phyloP scores from a whole-genome alignment of 53 echinoderm and acorn worm genomes.

The Holothuria scabra region DNA sequence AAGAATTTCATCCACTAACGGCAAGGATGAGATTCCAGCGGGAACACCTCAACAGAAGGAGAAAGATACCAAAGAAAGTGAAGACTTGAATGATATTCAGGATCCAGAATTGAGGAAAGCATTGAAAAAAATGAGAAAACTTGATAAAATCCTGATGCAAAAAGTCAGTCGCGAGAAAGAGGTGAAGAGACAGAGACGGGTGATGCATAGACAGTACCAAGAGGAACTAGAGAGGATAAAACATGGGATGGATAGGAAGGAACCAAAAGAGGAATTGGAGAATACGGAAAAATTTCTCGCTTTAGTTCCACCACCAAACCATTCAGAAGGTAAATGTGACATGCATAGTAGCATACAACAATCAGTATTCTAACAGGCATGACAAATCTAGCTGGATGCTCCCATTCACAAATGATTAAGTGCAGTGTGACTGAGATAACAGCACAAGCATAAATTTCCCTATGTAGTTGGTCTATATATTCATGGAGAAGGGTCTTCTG shows the following conservation, averaged over 20 bases:
- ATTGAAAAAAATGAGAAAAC: conserved; percentile 92
- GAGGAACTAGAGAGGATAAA: conserved; percentile 77
- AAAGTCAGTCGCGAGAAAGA: conserved; percentile 83
- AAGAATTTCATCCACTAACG: neutral
- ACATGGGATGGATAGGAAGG: conserved; percentile 34
- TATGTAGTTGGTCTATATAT: too few relatives aligned
- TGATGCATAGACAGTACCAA: conserved; percentile 77
- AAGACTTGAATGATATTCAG: conserved; percentile 29
- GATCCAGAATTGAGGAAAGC: conserved; percentile 83
- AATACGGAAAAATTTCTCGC: conserved; percentile 86
- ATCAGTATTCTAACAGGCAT: too few relatives aligned
- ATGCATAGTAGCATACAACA: too few relatives aligned
- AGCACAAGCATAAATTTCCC: too few relatives aligned
- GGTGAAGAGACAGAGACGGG: conserved; percentile 81
- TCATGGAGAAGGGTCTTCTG: too few relatives aligned
- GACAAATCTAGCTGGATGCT: too few relatives aligned
- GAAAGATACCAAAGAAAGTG: neutral
- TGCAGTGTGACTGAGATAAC: too few relatives aligned
- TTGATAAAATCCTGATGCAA: conserved; percentile 85
- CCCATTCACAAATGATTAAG: too few relatives aligned
- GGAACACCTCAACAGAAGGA: neutral
- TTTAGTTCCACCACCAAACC: conserved; percentile 82
- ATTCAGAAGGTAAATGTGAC: conserved; percentile 78
- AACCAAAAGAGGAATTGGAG: conserved; percentile 55
- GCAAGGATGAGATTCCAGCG: too few relatives aligned